These are phyloP conservation scores for Oedothorax gibbosus DNA, from an alignment of 1,140 invertebrate species.

Conservation along the genomic window DNA sequence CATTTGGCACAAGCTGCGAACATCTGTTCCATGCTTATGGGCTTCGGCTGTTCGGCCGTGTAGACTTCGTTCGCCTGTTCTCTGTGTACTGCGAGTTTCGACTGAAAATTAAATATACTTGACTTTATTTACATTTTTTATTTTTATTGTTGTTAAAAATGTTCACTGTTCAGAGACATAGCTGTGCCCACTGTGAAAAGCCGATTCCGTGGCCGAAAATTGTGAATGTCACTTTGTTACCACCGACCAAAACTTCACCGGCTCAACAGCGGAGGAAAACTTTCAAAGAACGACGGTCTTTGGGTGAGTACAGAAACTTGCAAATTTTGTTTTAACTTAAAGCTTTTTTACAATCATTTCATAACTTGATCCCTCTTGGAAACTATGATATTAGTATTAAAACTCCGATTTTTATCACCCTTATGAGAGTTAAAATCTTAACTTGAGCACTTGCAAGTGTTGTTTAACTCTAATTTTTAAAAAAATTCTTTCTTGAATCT, in stretches of 20 bases:
- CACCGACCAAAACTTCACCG: not conserved
- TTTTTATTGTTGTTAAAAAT: not conserved
- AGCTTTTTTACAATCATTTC: too few relatives aligned
- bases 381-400: too few relatives aligned
- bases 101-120: constrained; percentile 5
- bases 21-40: constrained; percentile 1
- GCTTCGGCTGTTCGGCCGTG: not conserved
- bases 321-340: too few relatives aligned
- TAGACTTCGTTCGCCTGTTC: not conserved
- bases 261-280: constrained; percentile 4
- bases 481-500: too few relatives aligned
- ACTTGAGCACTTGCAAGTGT: too few relatives aligned
- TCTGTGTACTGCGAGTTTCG: not conserved
- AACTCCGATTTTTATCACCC: too few relatives aligned
- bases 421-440: too few relatives aligned
- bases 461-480: too few relatives aligned
- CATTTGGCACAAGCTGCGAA: not conserved
- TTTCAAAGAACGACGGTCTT: constrained; percentile 21
- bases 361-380: too few relatives aligned
- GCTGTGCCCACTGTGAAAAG: constrained; percentile 27
- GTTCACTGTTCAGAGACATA: constrained; percentile 30
- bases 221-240: constrained; percentile 1
- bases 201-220: constrained; percentile 19
- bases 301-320: not conserved
- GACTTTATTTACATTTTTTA: not conserved